phyloP scores from a whole-genome alignment of 2,888 invertebrate genomes.

The Drosophila suboccidentalis region DNA sequence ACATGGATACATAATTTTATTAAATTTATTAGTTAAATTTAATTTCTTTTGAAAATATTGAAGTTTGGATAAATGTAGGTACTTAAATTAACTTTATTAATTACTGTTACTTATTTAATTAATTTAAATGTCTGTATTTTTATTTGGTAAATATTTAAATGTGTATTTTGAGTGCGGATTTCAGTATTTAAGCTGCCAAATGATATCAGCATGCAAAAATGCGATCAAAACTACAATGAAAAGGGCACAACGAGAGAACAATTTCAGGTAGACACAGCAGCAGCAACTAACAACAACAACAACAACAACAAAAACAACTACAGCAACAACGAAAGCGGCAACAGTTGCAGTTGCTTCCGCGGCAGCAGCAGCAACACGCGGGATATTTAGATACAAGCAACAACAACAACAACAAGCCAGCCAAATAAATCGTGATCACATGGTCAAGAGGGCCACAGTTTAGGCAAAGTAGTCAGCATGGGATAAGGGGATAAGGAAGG shows the following conservation, averaged over 20 bases:
- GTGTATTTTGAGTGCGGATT: neutral
- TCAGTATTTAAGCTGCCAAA: conserved; percentile 39
- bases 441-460: conserved; percentile 76
- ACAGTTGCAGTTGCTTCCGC: conserved; percentile 68
- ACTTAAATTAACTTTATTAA: too few species aligned
- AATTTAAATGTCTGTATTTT: neutral
- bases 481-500: neutral
- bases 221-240: conserved; percentile 45
- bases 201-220: conserved; percentile 47
- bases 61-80: neutral
- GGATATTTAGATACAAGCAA: conserved; percentile 70
- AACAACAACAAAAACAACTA: conserved; percentile 17
- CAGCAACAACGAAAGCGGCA: conserved; percentile 34
- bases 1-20: too few species aligned
- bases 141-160: neutral
- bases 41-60: too few species aligned
- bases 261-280: conserved; percentile 38
- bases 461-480: neutral
- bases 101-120: neutral
- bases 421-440: conserved; percentile 84
- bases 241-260: conserved; percentile 33
- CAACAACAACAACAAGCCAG: conserved; percentile 49
- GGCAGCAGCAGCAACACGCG: conserved; percentile 64
- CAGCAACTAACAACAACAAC: conserved; percentile 26
- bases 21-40: too few species aligned